phyloP scores from a whole-genome alignment of 2,888 invertebrate genomes.

The Labia minor region DNA sequence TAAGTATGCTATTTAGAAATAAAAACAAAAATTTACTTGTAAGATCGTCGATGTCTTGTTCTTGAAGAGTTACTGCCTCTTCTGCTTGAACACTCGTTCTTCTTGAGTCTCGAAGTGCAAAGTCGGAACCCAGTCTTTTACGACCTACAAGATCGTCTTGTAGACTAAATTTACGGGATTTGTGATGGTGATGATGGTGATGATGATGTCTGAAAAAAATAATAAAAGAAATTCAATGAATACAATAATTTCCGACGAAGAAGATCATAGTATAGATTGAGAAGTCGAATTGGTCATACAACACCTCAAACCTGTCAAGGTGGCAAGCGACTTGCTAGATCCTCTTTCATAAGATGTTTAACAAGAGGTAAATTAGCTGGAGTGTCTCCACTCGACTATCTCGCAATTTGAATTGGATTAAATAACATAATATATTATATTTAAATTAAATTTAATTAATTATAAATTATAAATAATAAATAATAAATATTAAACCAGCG shows the following conservation, averaged over 20 bases:
- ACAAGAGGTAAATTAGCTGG: no score
- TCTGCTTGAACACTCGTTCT: constrained; percentile 59
- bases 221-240: constrained; percentile 13
- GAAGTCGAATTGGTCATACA: neutral
- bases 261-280: neutral
- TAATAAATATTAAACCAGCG: no score
- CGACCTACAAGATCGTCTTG: constrained; percentile 55
- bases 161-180: constrained; percentile 61
- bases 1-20: no score
- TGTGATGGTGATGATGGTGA: constrained; percentile 49
- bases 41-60: constrained; percentile 70
- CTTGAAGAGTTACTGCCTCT: constrained; percentile 60
- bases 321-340: no score
- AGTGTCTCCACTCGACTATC: no score
- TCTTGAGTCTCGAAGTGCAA: constrained; percentile 35
- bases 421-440: no score
- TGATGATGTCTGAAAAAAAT: constrained; percentile 42
- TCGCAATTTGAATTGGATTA: no score
- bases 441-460: no score
- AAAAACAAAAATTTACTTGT: constrained; percentile 37
- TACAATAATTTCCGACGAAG: neutral
- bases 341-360: no score
- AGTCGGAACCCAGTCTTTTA: constrained; percentile 39
- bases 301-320: neutral
- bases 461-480: no score